Evolutionary conservation across 2,888 invertebrate species (phyloP).

Genomic region (Torymus auratus): DNA sequence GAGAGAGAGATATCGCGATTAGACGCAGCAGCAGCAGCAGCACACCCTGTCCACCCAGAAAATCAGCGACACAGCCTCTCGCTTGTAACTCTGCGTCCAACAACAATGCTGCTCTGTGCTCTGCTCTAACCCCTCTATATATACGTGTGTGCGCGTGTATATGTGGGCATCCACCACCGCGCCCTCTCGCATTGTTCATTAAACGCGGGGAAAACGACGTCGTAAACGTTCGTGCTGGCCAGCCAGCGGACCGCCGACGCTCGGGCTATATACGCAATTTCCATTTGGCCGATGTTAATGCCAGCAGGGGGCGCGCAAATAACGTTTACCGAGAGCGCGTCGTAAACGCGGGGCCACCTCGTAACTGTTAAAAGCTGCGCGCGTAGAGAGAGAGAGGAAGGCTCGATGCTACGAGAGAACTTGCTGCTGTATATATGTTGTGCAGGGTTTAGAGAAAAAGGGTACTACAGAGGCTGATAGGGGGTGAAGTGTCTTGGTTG

Average conservation of each 20-base stretch:
- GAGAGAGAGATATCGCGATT: no score
- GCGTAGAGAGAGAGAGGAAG: no score
- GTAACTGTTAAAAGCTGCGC: slow-evolving; percentile 72
- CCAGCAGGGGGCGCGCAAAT: slow-evolving; percentile 63
- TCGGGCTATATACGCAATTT: slow-evolving; percentile 67
- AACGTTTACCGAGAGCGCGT: slow-evolving; percentile 65
- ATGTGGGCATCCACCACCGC: not conserved
- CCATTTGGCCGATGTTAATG: slow-evolving; percentile 72
- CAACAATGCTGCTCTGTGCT: no score
- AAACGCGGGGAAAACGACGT: slow-evolving; percentile 64
- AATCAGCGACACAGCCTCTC: not conserved
- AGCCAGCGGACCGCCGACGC: slow-evolving; percentile 56
- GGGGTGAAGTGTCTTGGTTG: no score
- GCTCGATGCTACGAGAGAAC: no score
- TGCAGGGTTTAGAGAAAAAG: no score
- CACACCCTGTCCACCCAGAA: no score
- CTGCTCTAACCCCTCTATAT: not conserved
- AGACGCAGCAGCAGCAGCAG: no score
- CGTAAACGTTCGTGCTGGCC: slow-evolving; percentile 64
- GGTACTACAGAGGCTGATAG: no score
- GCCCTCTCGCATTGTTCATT: slow-evolving; percentile 66
- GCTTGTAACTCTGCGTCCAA: not conserved
- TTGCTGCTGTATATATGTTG: no score
- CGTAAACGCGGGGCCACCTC: slow-evolving; percentile 69
- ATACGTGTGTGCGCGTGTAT: not conserved